Evolutionary conservation across 2,888 invertebrate species (phyloP), one percentile per base, ranked within the genome.

Genomic region (Erynnis tages): DNA sequence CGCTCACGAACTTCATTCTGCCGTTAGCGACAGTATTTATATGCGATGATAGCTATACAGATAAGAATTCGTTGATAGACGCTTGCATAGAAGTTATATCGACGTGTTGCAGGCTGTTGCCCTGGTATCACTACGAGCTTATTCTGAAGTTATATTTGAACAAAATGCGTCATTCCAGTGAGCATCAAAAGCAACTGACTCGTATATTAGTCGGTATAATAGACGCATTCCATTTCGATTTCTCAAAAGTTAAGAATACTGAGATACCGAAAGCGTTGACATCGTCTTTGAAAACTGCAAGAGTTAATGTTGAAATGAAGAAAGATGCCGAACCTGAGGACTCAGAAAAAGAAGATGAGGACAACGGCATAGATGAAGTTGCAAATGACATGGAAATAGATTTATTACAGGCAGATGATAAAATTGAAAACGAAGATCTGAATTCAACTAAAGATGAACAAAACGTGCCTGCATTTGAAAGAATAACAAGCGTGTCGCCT

Each of bases 181-280:
- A 95, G 27, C 93, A 93, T 72, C 97, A 97, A 68, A 97, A 95
- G 65, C 96, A 97, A 65, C 86, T 95, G 53, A 95, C 97, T 5
- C 91, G 94, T 50, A 90, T 96, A 50, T 90, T 95, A 8, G 93
- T 95, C 0, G 92, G 93, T 0, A 93, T 98, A 55, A 87, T 98
- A 57, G 97, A 98, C 73, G 93, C 95, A 0, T 98, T 98, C 71
- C 98, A 98, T 82, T 98, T 95, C 77, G 96, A 98, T 85, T 89
- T 98, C 41, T 92, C 92, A 0, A 93, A 93, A 72, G 92, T 75
- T 0, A 76, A 85, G 61, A 68, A 76, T 43, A 76, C 81, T 50
- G 79, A 83, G 55, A 57, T 83, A 17, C 82, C 85, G 1, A 82
- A 82, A 73, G 71, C 78, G 23, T 66, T 87, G 30, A 65, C 75